These are phyloP conservation scores for Drosophila bocki DNA, from an alignment of 1,140 invertebrate genomes.

Conservation along the genomic window DNA sequence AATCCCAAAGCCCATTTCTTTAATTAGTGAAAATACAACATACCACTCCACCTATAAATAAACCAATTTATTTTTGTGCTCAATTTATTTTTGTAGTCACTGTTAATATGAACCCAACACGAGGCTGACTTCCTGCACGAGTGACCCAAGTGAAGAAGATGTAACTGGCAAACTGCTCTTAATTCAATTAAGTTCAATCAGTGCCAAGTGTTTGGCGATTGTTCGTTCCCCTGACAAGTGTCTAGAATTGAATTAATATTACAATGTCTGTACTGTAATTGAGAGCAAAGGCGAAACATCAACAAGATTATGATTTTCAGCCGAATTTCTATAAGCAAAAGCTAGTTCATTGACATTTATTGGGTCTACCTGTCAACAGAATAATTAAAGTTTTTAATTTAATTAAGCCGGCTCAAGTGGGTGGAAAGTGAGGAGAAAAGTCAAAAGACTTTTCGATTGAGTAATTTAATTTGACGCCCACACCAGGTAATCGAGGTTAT, in stretches of 20 bases:
- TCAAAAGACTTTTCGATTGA: slow-evolving; percentile 22
- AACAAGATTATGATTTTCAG: not conserved
- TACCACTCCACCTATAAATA: not conserved
- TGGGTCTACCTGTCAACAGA: slow-evolving; percentile 52
- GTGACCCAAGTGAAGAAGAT: slow-evolving; percentile 37
- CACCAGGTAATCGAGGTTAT: slow-evolving; percentile 12
- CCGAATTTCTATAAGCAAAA: not conserved
- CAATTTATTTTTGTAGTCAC: not conserved
- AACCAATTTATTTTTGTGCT: not conserved
- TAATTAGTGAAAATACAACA: not conserved
- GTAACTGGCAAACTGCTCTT: slow-evolving; percentile 65
- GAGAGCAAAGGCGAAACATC: slow-evolving; percentile 3
- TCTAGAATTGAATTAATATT: slow-evolving; percentile 73
- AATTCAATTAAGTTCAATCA: slow-evolving; percentile 80
- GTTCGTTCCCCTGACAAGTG: slow-evolving; percentile 47
- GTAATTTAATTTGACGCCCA: slow-evolving; percentile 25
- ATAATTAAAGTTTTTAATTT: slow-evolving; percentile 64
- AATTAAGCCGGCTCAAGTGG: slow-evolving; percentile 41
- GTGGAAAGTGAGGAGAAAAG: not conserved
- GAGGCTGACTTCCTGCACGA: slow-evolving; percentile 49
- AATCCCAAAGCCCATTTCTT: not conserved
- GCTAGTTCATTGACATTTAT: slow-evolving; percentile 51
- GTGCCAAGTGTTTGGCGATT: slow-evolving; percentile 67
- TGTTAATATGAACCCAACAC: slow-evolving; percentile 12
- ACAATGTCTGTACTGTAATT: slow-evolving; percentile 36